Base-by-base conservation (phyloP, 2,797 vertebrate species). In the Pteronotus mesoamericanus region DNA sequence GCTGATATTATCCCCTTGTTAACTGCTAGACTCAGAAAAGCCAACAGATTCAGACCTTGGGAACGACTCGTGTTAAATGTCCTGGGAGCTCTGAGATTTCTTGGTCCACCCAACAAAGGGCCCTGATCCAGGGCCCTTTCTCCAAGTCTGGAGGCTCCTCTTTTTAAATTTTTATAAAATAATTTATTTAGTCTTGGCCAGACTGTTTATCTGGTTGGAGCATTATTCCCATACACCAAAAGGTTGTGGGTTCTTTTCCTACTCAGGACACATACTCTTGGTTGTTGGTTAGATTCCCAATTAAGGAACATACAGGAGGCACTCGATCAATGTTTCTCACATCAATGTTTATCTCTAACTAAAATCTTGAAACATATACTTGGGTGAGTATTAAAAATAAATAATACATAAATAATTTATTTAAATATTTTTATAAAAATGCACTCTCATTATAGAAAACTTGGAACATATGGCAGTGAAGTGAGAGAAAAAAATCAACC, bases 11-110 rank as follows among this genome's bases (percentile, higher is more conserved):
- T 51, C 8, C 18, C 7, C 26, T 93, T 61, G 24, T 61, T 93
- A 82, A 71, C 22, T 57, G 59, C 86, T 92, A n/a, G 57, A 78
- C 59, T 86, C 16, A 86, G 94, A 86, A 91, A 93, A 94, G 19
- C 61, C 86, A 90, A 42, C 22, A 51, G 77, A 83, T 46, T 84
- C 12, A 91, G 69, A 87, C 14, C 9, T 89, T 94, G 61, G 57
- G 37, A 86, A 9, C 32, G 7, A 26, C 68, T 78, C 24, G 9
- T 96, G 22, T 74, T 68, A 78, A 93, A 83, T 93, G 22, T 26
- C 21, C 6, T 29, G 53, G 44, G 61, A 91, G 7, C 34, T 42
- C 84, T 86, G 74, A 55, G 64, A 69, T 93, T 83, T 91, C 78
- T 55, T 59, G 42, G 44, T 86, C 3, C 16, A 86, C 39, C 75